These are phyloP conservation scores for Drosophila barbarae DNA, from an alignment of 2,888 invertebrate genomes.

Conservation along the genomic window DNA sequence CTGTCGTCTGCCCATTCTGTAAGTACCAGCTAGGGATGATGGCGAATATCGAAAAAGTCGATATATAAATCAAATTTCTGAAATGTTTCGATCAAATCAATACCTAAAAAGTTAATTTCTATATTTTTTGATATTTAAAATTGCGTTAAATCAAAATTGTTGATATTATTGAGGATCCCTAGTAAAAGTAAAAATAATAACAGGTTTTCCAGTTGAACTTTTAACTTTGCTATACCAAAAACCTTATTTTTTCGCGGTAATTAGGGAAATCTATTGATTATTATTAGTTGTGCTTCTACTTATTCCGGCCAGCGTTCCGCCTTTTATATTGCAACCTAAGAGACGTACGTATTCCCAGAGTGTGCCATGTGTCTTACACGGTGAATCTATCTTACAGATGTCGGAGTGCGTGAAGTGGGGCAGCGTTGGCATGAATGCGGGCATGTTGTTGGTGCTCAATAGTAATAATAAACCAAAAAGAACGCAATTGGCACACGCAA, in stretches of 20 bases:
- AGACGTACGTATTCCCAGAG: slow-evolving; percentile 32
- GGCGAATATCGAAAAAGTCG: neutral
- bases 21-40: neutral
- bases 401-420: slow-evolving; percentile 87
- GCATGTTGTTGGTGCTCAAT: slow-evolving; percentile 84
- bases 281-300: neutral
- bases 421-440: slow-evolving; percentile 86
- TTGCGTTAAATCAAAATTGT: neutral
- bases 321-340: slow-evolving; percentile 15
- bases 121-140: neutral
- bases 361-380: slow-evolving; percentile 56
- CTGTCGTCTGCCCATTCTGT: neutral
- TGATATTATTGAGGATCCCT: neutral
- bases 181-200: neutral
- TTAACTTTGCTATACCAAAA: neutral
- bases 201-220: neutral
- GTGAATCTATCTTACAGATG: slow-evolving; percentile 82
- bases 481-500: slow-evolving; percentile 59
- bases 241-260: neutral
- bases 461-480: slow-evolving; percentile 63
- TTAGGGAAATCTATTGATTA: neutral
- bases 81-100: neutral
- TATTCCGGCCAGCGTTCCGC: slow-evolving; percentile 12
- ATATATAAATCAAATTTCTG: neutral
- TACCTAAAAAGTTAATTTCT: neutral